Evolutionary conservation across 2,797 vertebrate species (phyloP).

Genomic region (Pantherophis vulpinus): DNA sequence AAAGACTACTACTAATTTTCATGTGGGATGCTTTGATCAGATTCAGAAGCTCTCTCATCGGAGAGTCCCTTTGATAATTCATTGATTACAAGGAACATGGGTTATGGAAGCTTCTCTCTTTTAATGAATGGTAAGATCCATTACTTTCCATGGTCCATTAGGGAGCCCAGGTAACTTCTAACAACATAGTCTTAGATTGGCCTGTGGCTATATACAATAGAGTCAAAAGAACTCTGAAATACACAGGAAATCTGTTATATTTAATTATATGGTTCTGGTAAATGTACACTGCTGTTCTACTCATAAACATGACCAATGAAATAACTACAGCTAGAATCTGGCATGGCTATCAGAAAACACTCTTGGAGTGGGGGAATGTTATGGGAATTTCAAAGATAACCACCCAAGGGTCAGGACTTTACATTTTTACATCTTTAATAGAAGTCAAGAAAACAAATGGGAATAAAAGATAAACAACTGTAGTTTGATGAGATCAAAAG

Average conservation of each 20-base stretch:
- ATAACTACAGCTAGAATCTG: conserved; percentile 2
- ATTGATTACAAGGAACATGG: not conserved
- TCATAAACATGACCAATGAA: not conserved
- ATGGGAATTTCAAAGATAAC: conserved; percentile 17
- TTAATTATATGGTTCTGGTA: not conserved
- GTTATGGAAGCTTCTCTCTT: not conserved
- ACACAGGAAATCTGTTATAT: not conserved
- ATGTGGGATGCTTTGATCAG: conserved; percentile 7
- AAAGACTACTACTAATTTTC: not conserved
- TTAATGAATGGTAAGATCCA: not conserved
- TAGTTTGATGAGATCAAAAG: conserved; percentile 6
- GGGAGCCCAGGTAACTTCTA: not conserved
- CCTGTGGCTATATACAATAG: not conserved
- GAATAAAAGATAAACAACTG: not conserved
- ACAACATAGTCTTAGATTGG: not conserved
- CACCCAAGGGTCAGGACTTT: conserved; percentile 2
- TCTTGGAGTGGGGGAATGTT: not conserved
- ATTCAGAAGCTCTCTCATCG: not conserved
- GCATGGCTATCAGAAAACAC: not conserved
- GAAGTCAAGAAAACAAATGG: not conserved
- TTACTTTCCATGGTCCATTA: not conserved
- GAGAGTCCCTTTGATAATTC: conserved; percentile 11
- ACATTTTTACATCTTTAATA: not conserved
- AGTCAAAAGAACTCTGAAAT: not conserved
- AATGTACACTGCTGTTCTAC: not conserved